Base-by-base conservation (phyloP, 2,888 invertebrate genomes). In the Candidula unifasciata region DNA sequence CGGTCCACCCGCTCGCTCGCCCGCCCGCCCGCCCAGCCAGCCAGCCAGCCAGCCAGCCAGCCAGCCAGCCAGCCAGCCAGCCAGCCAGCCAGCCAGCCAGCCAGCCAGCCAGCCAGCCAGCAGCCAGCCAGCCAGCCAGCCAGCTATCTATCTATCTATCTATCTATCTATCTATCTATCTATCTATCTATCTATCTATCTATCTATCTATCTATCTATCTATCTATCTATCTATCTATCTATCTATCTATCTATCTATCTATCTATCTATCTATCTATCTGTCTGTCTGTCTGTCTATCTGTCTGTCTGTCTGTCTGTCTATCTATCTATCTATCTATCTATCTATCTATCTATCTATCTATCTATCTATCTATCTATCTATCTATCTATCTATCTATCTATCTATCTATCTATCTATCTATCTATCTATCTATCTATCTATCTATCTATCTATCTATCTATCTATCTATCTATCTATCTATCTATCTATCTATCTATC, bases 231-330 rank as follows among this genome's bases (percentile, higher is more conserved):
- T 71, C 71, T 71, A 71, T 71, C 71, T 71, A 71, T 71, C 71
- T 71, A 71, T 71, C 71, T 71, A 71, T 71, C 71, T 37, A 71
- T 71, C 37, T 37, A 71, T 71, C 71, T 37, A 71, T 71, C 71
- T 37, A 71, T 71, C 37, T 37, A 71, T 71, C 71, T 3, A 21
- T 71, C 71, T n/a, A n/a, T n/a, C n/a, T n/a, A n/a, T n/a, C n/a
- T n/a, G n/a, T n/a, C n/a, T n/a, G n/a, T n/a, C n/a, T n/a, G n/a
- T n/a, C n/a, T n/a, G n/a, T n/a, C n/a, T n/a, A n/a, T n/a, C n/a
- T n/a, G n/a, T n/a, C n/a, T n/a, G n/a, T n/a, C n/a, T n/a, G n/a
- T n/a, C n/a, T n/a, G n/a, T n/a, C n/a, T n/a, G n/a, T n/a, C n/a
- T n/a, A n/a, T n/a, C n/a, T n/a, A n/a, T n/a, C n/a, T n/a, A n/a